Conservation (phyloP, 2,113 vertebrate genomes). For the Tachuris rubrigastra region DNA sequence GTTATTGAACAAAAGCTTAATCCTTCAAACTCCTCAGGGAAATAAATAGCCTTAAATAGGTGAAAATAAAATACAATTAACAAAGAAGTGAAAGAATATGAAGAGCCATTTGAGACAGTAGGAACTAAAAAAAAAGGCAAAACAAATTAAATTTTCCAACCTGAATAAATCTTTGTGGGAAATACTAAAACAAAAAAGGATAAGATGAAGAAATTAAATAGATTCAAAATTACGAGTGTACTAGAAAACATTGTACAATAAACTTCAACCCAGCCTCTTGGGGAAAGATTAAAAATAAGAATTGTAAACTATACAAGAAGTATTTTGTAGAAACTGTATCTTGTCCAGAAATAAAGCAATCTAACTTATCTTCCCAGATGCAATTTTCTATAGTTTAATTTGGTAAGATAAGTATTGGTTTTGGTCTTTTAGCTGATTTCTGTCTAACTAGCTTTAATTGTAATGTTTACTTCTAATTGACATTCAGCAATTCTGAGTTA, state of each 20-base stretch:
- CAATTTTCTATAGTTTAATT: background rate
- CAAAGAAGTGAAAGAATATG: background rate
- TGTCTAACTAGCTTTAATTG: conserved; percentile 40
- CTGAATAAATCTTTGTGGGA: background rate
- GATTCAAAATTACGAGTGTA: background rate
- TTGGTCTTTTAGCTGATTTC: conserved; percentile 33
- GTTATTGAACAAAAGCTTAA: conserved; percentile 3
- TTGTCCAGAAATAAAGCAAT: conserved; percentile 11
- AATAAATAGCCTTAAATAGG: conserved; percentile 6
- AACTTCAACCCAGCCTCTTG: background rate
- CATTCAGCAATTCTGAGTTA: background rate
- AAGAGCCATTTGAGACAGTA: background rate
- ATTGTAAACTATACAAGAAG: background rate
- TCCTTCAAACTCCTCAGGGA: background rate
- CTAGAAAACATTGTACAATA: background rate
- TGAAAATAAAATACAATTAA: conserved; percentile 11
- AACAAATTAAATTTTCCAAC: background rate
- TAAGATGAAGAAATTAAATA: conserved; percentile 7
- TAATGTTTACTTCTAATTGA: conserved; percentile 8
- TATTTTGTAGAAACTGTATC: background rate
- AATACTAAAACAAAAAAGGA: conserved; percentile 6
- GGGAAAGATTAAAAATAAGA: background rate
- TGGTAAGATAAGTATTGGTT: background rate
- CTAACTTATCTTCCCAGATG: background rate
- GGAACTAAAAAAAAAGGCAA: background rate